Percentiles rank a stretch among this genome's conserved stretches.
These are phyloP conservation scores for Darevskia mixta DNA, from an alignment of 2,797 vertebrate species.

Conservation along the genomic window DNA sequence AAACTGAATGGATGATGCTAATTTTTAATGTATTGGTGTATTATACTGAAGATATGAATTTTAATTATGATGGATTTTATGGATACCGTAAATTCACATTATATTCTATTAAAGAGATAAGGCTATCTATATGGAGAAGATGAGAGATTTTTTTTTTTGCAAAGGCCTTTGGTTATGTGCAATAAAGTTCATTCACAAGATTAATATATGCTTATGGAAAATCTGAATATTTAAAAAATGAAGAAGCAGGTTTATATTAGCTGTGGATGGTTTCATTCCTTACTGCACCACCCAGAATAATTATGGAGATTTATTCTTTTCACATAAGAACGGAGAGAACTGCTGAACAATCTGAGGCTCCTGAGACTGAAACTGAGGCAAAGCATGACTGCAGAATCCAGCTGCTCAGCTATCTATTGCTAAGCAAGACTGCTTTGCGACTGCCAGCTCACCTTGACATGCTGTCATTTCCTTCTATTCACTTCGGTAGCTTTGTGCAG, in stretches of 20 bases:
- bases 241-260: conserved; percentile 16
- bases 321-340: not conserved
- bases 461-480: conserved; percentile 14
- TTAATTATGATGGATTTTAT: not conserved
- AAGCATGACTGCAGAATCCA: conserved; percentile 1
- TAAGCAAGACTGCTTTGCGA: not conserved
- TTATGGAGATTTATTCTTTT: conserved; percentile 39
- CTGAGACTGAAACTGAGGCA: not conserved
- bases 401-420: conserved; percentile 14
- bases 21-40: not conserved
- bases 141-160: not conserved
- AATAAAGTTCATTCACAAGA: not conserved
- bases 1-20: not conserved
- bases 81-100: not conserved
- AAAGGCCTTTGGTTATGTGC: not conserved
- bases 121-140: not conserved
- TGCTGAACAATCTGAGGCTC: conserved; percentile 26
- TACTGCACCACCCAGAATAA: conserved; percentile 6
- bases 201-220: conserved; percentile 36
- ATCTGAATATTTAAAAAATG: conserved; percentile 35
- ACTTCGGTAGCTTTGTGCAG: conserved; percentile 5
- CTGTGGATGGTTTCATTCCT: conserved; percentile 20
- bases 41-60: not conserved
- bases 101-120: not conserved
- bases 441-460: not conserved